Percentiles rank a stretch among this genome's conserved stretches.
Conservation (phyloP, 2,888 invertebrate genomes). For the Eucriotettix oculatus region DNA sequence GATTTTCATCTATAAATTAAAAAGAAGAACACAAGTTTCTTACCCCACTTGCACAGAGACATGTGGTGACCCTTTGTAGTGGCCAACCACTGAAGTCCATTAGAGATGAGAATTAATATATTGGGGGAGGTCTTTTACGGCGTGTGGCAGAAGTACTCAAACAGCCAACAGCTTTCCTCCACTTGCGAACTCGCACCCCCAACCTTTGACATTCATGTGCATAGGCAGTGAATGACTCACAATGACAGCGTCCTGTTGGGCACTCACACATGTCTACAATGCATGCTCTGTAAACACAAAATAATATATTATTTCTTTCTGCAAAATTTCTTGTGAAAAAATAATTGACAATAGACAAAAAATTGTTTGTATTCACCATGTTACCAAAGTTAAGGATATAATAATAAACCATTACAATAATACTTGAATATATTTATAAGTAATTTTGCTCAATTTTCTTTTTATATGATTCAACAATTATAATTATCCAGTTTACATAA, state of each 20-base stretch:
- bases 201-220: slow-evolving; percentile 69
- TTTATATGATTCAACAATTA: too few relatives aligned
- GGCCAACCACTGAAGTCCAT: not conserved
- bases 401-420: too few relatives aligned
- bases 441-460: too few relatives aligned
- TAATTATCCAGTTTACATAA: too few relatives aligned
- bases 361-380: too few relatives aligned
- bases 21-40: not conserved
- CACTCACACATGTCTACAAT: slow-evolving; percentile 80
- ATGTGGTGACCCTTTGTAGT: not conserved
- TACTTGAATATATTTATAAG: too few relatives aligned
- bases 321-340: too few relatives aligned
- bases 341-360: too few relatives aligned
- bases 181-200: slow-evolving; percentile 52
- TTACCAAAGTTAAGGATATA: too few relatives aligned
- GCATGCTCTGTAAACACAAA: slow-evolving; percentile 41
- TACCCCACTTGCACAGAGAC: not conserved
- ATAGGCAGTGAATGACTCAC: slow-evolving; percentile 79
- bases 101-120: not conserved
- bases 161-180: slow-evolving; percentile 56
- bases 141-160: slow-evolving; percentile 26
- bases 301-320: not conserved
- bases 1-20: too few relatives aligned
- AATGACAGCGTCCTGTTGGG: slow-evolving; percentile 62
- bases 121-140: slow-evolving; percentile 3